These are phyloP conservation scores for Ochropacha duplaris DNA, from an alignment of 2,888 invertebrate genomes.

Conservation along the genomic window DNA sequence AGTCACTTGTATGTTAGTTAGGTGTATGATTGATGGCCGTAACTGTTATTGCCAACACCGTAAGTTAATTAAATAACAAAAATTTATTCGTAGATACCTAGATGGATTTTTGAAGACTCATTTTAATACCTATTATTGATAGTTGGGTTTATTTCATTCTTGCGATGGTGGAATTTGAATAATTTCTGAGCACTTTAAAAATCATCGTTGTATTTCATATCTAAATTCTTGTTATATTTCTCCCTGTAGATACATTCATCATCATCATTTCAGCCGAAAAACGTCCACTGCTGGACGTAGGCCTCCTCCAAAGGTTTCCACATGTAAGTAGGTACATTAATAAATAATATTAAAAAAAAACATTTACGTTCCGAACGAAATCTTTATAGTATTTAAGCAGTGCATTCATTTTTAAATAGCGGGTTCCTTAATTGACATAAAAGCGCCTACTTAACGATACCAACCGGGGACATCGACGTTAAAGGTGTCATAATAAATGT, in stretches of 20 bases:
- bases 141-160: too few species aligned
- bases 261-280: too few species aligned
- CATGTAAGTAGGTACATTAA: too few species aligned
- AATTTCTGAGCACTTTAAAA: too few species aligned
- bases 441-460: background rate
- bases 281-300: too few species aligned
- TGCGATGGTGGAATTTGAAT: too few species aligned
- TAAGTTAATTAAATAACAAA: background rate
- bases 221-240: too few species aligned
- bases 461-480: slow-evolving; percentile 1
- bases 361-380: background rate
- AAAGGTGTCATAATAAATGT: slow-evolving; percentile 17
- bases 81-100: background rate
- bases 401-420: background rate
- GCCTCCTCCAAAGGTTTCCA: too few species aligned
- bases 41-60: slow-evolving; percentile 1
- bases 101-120: background rate
- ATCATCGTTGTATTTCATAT: too few species aligned
- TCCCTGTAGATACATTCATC: too few species aligned
- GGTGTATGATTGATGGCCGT: slow-evolving; percentile 4
- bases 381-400: slow-evolving; percentile 1
- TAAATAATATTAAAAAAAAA: background rate
- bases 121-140: background rate
- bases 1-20: background rate
- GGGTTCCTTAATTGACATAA: background rate